Evolutionary conservation across 2,888 invertebrate genomes (phyloP).

Genomic region (Eristalis arbustorum): DNA sequence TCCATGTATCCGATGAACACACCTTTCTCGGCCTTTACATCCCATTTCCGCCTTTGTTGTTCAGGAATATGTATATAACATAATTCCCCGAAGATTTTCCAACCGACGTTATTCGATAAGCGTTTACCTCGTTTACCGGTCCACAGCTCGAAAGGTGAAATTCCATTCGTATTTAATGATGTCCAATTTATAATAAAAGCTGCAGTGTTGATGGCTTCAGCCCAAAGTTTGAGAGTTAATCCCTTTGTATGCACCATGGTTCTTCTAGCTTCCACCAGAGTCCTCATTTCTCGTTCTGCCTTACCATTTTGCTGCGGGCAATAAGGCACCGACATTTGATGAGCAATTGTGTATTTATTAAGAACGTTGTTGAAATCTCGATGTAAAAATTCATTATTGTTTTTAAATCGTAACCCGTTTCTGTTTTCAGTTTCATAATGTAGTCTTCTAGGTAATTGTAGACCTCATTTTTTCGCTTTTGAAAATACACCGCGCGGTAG

Average conservation of each 20-base stretch:
- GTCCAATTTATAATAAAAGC: no score
- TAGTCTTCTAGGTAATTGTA: slow-evolving; percentile 19
- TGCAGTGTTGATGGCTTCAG: slow-evolving; percentile 76
- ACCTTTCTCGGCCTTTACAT: slow-evolving; percentile 72
- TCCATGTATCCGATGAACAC: slow-evolving; percentile 11
- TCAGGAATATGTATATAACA: no score
- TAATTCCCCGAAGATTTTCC: no score
- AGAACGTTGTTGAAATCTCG: slow-evolving; percentile 13
- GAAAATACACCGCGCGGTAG: slow-evolving; percentile 65
- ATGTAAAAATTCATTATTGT: slow-evolving; percentile 72
- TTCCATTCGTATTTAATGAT: no score
- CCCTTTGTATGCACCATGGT: slow-evolving; percentile 43
- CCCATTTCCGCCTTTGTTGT: no score
- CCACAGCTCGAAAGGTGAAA: no score
- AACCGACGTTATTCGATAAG: no score
- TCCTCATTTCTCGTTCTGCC: slow-evolving; percentile 75
- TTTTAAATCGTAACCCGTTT: slow-evolving; percentile 60
- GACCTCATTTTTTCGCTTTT: slow-evolving; percentile 68
- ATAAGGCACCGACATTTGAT: slow-evolving; percentile 71
- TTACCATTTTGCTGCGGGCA: slow-evolving; percentile 77
- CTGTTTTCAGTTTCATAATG: no score
- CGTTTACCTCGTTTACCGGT: no score
- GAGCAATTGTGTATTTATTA: slow-evolving; percentile 10
- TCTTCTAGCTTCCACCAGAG: slow-evolving; percentile 75
- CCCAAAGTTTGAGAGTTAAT: slow-evolving; percentile 72